Evolutionary conservation across 2,797 vertebrate genomes (phyloP), one percentile per base, ranked within the genome.

Genomic region (Coregonus sp.): DNA sequence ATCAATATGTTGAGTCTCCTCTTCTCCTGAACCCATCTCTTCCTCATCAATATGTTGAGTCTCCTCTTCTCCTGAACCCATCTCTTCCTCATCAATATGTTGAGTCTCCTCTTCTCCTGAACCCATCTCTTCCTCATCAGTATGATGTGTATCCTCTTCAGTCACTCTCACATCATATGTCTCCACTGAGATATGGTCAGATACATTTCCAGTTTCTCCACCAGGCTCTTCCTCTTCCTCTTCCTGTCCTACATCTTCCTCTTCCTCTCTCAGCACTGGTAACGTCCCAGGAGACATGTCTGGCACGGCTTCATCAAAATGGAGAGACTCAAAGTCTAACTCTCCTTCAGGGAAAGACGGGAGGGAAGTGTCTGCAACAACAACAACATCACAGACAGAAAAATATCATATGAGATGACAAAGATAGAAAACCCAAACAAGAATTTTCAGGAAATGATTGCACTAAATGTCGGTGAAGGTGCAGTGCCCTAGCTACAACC

Each of bases 261-360:
- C 84, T 74, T 84, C 78, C 50, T 84, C 79, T 81, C 77, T 81
- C 56, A 15, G 25, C 47, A 35, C 54, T 31, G 54, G 14, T 35
- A 63, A 2, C 1, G 59, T 81, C 78, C 84, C 75, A 20, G 56
- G 6, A 66, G 54, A 73, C 3, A 31, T 35, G 82, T 78, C 71
- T 33, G 83, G 84, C 51, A 37, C 50, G 20, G 33, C 81, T 75
- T 88, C 89, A 25, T 87, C 84, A 74, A 86, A 89, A 76, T 81
- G 35, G 4, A 92, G 77, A 78, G 78, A 80, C 66, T 92, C 92
- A 89, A 94, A 93, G 78, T 92, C 90, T 83, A 91, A 78, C 65
- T 93, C 91, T 80, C 69, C 88, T 29, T 89, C 89, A 3, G 73
- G n/a, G 6, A 89, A 89, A 0, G 83, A 80, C 50, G 84, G 61